Percentiles rank a stretch among this genome's conserved stretches.
Evolutionary conservation across 2,113 vertebrate species (phyloP).

Genomic region (Hemibates koningsi): DNA sequence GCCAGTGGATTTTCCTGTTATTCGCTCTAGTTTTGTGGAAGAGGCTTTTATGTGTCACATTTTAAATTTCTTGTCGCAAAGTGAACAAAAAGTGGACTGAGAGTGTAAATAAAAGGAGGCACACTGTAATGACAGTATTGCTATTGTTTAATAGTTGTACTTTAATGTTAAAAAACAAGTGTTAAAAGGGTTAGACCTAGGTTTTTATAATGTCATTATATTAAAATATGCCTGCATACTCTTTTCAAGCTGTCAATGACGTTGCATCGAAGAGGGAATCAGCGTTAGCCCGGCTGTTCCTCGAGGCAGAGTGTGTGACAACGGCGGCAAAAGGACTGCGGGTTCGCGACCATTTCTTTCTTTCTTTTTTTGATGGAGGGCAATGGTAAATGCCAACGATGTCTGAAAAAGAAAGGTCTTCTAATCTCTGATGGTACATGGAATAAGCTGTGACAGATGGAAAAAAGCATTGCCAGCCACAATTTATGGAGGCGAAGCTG

Average conservation of each 20-base stretch:
- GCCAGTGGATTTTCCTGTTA: background rate
- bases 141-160: background rate
- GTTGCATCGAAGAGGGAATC: background rate
- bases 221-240: background rate
- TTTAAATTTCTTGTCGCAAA: background rate
- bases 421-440: slow-evolving; percentile 24
- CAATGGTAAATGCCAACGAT: slow-evolving; percentile 73
- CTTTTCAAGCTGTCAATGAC: background rate
- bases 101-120: background rate
- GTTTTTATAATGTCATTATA: background rate
- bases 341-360: slow-evolving; percentile 53
- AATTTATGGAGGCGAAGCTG: background rate
- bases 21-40: background rate
- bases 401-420: slow-evolving; percentile 61
- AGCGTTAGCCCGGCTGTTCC: background rate
- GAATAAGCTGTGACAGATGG: slow-evolving; percentile 65
- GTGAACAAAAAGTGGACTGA: background rate
- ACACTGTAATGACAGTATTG: background rate
- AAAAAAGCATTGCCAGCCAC: background rate
- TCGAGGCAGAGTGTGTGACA: slow-evolving; percentile 30
- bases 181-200: background rate
- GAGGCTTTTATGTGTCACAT: background rate
- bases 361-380: slow-evolving; percentile 65
- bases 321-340: background rate
- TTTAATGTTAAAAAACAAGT: background rate